Percentiles rank a stretch among this genome's conserved stretches.
Evolutionary conservation across 2,888 invertebrate species (phyloP).

Genomic region (Drosophila kokeensis): DNA sequence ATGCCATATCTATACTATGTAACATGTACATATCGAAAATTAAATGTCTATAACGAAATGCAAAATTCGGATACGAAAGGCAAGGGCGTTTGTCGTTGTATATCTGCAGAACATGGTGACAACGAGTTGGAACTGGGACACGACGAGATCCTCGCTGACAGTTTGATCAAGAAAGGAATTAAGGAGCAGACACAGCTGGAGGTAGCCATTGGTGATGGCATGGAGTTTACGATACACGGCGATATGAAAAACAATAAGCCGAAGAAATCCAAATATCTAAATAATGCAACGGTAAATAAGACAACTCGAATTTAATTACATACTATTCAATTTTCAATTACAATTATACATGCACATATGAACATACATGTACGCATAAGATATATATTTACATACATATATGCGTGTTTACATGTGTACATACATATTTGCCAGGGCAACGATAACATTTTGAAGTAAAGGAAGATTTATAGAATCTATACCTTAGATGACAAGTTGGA

Average conservation of each 20-base stretch:
- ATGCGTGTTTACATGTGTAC: not conserved
- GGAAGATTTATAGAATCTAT: not conserved
- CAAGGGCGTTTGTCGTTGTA: conserved; percentile 87
- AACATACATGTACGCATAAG: conserved; percentile 26
- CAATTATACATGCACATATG: conserved; percentile 29
- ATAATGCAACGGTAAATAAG: conserved; percentile 89
- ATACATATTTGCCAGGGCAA: not conserved
- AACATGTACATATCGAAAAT: conserved; percentile 59
- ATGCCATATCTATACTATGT: conserved; percentile 43
- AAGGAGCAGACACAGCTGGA: conserved; percentile 95
- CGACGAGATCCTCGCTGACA: conserved; percentile 92
- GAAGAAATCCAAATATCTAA: conserved; percentile 92
- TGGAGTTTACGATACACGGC: conserved; percentile 97
- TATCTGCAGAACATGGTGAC: conserved; percentile 89
- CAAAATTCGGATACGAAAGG: conserved; percentile 85
- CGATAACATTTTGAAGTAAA: not conserved
- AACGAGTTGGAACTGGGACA: conserved; percentile 88
- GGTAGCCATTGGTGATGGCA: conserved; percentile 96
- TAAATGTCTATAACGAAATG: conserved; percentile 52
- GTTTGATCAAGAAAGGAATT: conserved; percentile 93
- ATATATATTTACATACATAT: conserved; percentile 13
- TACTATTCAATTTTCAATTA: conserved; percentile 7
- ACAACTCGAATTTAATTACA: conserved; percentile 34
- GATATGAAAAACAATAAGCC: conserved; percentile 93
- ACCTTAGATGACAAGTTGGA: not conserved